A percentile compares a stretch with the other conserved stretches of the same genome.
These are phyloP conservation scores for Pseudachorutes palmiensis DNA, from an alignment of 1,140 invertebrate species.

Conservation along the genomic window DNA sequence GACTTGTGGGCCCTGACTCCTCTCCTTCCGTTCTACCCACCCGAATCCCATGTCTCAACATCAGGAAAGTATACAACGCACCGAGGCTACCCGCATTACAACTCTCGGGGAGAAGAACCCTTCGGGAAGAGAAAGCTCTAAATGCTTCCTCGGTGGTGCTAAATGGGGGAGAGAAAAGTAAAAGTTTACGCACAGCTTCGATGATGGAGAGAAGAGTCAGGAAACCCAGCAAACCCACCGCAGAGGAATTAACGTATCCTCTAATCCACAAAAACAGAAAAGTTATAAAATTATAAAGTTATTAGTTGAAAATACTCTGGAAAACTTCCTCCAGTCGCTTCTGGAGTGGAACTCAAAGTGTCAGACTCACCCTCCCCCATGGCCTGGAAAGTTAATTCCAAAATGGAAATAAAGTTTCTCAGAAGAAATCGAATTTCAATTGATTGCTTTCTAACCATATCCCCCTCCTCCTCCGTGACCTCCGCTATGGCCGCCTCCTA, in stretches of 20 bases:
- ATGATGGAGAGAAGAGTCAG: conserved; percentile 16
- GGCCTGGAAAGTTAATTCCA: no score
- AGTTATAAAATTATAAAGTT: background rate
- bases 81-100: background rate
- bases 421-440: no score
- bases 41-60: conserved; percentile 1
- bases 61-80: background rate
- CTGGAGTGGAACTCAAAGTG: no score
- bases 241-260: conserved; percentile 3
- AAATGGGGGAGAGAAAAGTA: background rate
- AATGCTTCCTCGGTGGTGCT: no score
- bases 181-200: background rate
- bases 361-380: no score
- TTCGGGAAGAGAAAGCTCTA: no score
- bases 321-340: no score
- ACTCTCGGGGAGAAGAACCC: background rate
- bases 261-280: background rate
- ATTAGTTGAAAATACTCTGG: background rate
- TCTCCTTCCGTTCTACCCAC: conserved; percentile 7
- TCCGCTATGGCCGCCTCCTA: background rate
- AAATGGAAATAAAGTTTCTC: no score
- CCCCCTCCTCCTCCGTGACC: conserved; percentile 3
- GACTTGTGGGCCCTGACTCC: background rate
- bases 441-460: no score
- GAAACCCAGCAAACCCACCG: conserved; percentile 13